Evolutionary conservation across 2,113 vertebrate species (phyloP).

Genomic region (Chaetodon auriga): DNA sequence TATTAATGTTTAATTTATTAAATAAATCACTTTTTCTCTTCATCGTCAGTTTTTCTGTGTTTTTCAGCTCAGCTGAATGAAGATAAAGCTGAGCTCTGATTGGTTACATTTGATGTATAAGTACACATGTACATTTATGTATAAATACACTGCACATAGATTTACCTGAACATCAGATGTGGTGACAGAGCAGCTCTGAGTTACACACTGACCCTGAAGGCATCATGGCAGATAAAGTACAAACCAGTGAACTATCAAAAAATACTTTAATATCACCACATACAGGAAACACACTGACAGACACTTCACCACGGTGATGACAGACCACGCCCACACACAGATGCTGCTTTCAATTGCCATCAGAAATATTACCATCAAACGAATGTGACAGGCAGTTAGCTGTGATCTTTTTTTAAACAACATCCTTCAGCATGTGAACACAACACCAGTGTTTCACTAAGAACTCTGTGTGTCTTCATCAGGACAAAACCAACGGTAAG

Average conservation of each 20-base stretch:
- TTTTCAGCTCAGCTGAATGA: too few species aligned
- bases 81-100: too few species aligned
- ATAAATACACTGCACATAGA: too few species aligned
- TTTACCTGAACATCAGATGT: too few species aligned
- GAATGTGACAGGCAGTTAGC: too few species aligned
- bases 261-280: constrained; percentile 2
- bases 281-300: neutral
- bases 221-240: neutral
- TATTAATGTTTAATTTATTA: too few species aligned
- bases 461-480: too few species aligned
- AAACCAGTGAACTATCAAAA: neutral
- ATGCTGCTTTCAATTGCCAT: constrained; percentile 6
- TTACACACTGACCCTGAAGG: neutral
- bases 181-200: neutral
- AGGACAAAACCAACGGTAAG: neutral
- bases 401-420: neutral
- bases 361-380: neutral
- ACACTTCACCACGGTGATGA: neutral
- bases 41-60: too few species aligned
- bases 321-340: neutral
- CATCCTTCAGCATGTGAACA: neutral
- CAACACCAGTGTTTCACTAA: neutral
- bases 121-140: too few species aligned
- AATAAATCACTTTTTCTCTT: too few species aligned
- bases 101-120: too few species aligned